Evolutionary conservation across 1,140 invertebrate genomes (phyloP), one percentile per base, ranked within the genome.

Genomic region (Goniozus legneri): DNA sequence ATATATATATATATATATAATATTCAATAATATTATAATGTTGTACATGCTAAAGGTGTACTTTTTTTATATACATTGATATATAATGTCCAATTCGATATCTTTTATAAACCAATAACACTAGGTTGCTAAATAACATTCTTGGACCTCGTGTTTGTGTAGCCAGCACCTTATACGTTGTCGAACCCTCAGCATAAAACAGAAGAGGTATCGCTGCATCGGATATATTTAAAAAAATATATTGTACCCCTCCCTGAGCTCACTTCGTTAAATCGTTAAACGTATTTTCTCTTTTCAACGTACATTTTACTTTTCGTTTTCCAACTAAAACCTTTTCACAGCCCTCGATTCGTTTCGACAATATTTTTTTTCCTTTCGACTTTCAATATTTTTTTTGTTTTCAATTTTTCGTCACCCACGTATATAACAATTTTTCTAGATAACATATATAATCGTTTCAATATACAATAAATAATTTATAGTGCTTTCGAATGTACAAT

Each of bases 381-480:
- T 56, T 53, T 56, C 33, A 38, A 37, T 38, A 44, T 51, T 38
- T 40, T 42, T 49, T 21, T 43, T 18, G 13, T 37, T 48, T 45
- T 44, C 31, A n/a, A n/a, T n/a, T n/a, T n/a, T 47, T 44, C 45
- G 43, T 48, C 36, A 46, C 44, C n/a, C 47, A 50, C 47, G 40
- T 48, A 44, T 34, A 31, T 52, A 60, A 60, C 58, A 60, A 60
- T 53, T 60, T n/a, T 54, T 36, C 36, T 45, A 50, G 46, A 44
- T 58, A 60, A 54, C 55, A 54, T 56, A 59, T 47, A 54, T 54
- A 53, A 62, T 50, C 40, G 40, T 64, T 27, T 55, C 61, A 66
- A 65, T 71, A 50, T 70, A 72, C 65, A 72, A 69, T 75, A 71
- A 73, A 71, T 73, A 75, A 70, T 71, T 72, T 65, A 66, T 58